Percentiles rank a stretch among this genome's conserved stretches.
phyloP scores from a whole-genome alignment of 2,888 invertebrate genomes.

The Bellardia bayeri region DNA sequence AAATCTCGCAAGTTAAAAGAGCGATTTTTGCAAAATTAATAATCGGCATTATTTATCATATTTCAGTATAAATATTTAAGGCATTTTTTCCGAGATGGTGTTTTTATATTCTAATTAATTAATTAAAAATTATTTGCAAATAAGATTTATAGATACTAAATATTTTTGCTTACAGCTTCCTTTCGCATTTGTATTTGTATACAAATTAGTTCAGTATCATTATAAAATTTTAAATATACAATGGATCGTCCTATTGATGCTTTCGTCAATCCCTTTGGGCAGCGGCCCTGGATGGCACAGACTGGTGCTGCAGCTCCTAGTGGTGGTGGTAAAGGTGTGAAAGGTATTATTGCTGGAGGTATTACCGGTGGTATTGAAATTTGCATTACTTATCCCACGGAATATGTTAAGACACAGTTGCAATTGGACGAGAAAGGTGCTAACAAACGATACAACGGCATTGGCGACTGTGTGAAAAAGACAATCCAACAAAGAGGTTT shows the following conservation, averaged over 20 bases:
- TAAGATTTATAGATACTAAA: too few relatives aligned
- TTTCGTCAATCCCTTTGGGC: conserved; percentile 80
- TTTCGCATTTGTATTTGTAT: background rate
- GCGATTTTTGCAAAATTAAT: too few relatives aligned
- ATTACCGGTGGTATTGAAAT: conserved; percentile 99
- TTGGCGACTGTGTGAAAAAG: conserved; percentile 95
- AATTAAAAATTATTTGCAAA: too few relatives aligned
- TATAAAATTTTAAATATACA: conserved; percentile 17
- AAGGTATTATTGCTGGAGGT: conserved; percentile 97
- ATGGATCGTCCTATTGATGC: conserved; percentile 78
- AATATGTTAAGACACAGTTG: conserved; percentile 99
- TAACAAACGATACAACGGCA: conserved; percentile 90
- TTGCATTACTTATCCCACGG: conserved; percentile 99
- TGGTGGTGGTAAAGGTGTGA: conserved; percentile 88
- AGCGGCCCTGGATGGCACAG: conserved; percentile 88
- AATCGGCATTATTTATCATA: too few relatives aligned
- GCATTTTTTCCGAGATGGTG: too few relatives aligned
- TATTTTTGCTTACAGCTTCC: conserved; percentile 22
- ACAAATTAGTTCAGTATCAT: background rate
- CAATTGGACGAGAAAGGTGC: conserved; percentile 96
- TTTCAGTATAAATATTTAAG: too few relatives aligned
- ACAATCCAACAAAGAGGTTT: conserved; percentile 95
- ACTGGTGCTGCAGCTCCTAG: conserved; percentile 88
- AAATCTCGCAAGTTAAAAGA: too few relatives aligned
- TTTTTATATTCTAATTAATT: too few relatives aligned